Percentiles rank a stretch among this genome's conserved stretches.
Evolutionary conservation across 2,113 vertebrate genomes (phyloP).

Genomic region (Microcebus tavaratra): DNA sequence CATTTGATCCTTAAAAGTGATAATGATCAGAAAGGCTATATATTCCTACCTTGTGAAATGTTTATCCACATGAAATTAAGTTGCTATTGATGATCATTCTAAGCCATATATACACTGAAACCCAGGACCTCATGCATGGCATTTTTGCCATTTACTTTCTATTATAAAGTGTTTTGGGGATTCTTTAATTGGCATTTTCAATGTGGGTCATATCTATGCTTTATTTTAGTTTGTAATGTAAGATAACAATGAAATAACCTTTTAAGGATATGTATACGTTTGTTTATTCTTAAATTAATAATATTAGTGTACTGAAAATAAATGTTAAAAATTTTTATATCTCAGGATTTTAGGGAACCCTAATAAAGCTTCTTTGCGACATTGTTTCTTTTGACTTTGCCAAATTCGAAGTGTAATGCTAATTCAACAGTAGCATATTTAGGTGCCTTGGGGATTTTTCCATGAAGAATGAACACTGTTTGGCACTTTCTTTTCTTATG

Average conservation of each 20-base stretch:
- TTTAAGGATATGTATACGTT: background rate
- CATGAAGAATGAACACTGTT: background rate
- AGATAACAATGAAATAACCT: background rate
- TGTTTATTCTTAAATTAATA: background rate
- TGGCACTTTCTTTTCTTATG: background rate
- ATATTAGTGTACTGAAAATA: background rate
- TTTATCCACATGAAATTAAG: background rate
- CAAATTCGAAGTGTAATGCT: background rate
- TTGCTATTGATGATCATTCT: background rate
- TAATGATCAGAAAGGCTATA: background rate
- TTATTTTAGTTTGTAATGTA: background rate
- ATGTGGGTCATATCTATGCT: background rate
- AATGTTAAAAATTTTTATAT: background rate
- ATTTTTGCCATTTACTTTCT: background rate
- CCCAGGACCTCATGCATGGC: rapidly evolving
- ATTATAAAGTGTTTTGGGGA: background rate
- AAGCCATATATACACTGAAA: background rate
- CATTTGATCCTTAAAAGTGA: background rate
- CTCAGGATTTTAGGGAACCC: background rate
- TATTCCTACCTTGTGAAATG: background rate
- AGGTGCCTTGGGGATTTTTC: background rate
- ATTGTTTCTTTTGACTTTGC: background rate
- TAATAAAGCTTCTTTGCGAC: background rate
- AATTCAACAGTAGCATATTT: background rate
- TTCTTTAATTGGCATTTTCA: background rate